Percentiles rank a stretch among this genome's conserved stretches.
phyloP scores from a whole-genome alignment of 2,888 invertebrate genomes.

The Cheilosia soror region DNA sequence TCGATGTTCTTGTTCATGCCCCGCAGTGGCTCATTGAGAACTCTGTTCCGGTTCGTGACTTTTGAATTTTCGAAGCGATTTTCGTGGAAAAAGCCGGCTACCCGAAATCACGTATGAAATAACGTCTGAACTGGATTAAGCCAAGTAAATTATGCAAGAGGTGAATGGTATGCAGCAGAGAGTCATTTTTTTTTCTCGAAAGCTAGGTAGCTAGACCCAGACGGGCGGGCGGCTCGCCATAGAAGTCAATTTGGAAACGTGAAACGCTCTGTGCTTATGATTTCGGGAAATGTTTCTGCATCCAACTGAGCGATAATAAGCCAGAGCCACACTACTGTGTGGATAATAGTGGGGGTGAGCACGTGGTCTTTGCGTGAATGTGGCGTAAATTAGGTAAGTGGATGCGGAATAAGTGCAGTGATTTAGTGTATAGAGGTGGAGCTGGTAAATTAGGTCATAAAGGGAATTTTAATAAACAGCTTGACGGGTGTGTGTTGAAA shows the following conservation, averaged over 20 bases:
- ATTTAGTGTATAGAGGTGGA: slow-evolving; percentile 25
- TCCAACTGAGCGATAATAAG: slow-evolving; percentile 55
- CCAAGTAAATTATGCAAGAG: slow-evolving; percentile 36
- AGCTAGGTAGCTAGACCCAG: slow-evolving; percentile 6
- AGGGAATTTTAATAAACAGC: slow-evolving; percentile 3
- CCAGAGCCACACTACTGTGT: neutral
- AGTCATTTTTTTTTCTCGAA: slow-evolving; percentile 20
- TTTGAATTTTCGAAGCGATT: slow-evolving; percentile 67
- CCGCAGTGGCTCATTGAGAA: slow-evolving; percentile 67
- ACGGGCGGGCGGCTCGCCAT: neutral
- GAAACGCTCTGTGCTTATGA: slow-evolving; percentile 44
- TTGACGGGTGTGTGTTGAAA: slow-evolving; percentile 1
- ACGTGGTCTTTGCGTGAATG: slow-evolving; percentile 37
- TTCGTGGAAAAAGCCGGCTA: slow-evolving; percentile 9
- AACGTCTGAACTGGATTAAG: slow-evolving; percentile 65
- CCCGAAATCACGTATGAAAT: slow-evolving; percentile 58
- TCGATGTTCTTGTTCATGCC: slow-evolving; percentile 44
- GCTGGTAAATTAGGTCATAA: slow-evolving; percentile 16
- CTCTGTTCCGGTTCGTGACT: slow-evolving; percentile 72
- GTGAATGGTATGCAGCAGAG: neutral
- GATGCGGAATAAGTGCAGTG: slow-evolving; percentile 33
- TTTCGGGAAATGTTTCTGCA: slow-evolving; percentile 55
- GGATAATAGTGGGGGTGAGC: neutral
- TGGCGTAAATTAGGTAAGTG: slow-evolving; percentile 47
- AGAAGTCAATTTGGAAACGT: slow-evolving; percentile 37